Evolutionary conservation across 2,888 invertebrate genomes (phyloP).

Genomic region (Brachypterus glaber): DNA sequence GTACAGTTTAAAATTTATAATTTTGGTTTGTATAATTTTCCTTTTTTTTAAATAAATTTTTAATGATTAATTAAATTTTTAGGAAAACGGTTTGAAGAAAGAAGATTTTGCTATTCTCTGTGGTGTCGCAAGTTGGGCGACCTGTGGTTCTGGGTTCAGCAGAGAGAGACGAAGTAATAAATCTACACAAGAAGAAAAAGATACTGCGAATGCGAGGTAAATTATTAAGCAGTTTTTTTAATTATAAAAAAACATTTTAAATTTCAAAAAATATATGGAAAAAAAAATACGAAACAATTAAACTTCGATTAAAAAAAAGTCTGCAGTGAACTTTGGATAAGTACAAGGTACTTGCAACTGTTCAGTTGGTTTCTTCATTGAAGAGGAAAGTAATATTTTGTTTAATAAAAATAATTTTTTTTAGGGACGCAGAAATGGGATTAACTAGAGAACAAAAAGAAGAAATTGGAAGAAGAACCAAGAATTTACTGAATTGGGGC

Average conservation of each 20-base stretch:
- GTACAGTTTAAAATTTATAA: constrained; percentile 1
- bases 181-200: constrained; percentile 7
- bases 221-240: too few species aligned
- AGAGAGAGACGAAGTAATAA: constrained; percentile 38
- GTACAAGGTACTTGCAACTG: constrained; percentile 1
- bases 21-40: constrained; percentile 1
- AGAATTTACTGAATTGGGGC: constrained; percentile 69
- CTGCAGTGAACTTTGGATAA: too few species aligned
- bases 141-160: constrained; percentile 63
- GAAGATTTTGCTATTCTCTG: constrained; percentile 66
- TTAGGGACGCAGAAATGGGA: constrained; percentile 32
- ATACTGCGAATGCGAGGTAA: constrained; percentile 8
- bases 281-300: too few species aligned
- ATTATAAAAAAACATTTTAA: not conserved
- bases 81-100: constrained; percentile 48
- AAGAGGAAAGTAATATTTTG: not conserved
- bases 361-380: not conserved
- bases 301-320: too few species aligned
- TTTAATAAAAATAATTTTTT: constrained; percentile 11
- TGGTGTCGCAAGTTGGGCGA: constrained; percentile 83
- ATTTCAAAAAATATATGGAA: too few species aligned
- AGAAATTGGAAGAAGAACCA: constrained; percentile 61
- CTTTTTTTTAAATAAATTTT: too few species aligned
- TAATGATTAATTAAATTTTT: too few species aligned
- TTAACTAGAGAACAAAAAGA: constrained; percentile 46